Conservation (phyloP, 2,888 invertebrate genomes). For the Lottia scabra region DNA sequence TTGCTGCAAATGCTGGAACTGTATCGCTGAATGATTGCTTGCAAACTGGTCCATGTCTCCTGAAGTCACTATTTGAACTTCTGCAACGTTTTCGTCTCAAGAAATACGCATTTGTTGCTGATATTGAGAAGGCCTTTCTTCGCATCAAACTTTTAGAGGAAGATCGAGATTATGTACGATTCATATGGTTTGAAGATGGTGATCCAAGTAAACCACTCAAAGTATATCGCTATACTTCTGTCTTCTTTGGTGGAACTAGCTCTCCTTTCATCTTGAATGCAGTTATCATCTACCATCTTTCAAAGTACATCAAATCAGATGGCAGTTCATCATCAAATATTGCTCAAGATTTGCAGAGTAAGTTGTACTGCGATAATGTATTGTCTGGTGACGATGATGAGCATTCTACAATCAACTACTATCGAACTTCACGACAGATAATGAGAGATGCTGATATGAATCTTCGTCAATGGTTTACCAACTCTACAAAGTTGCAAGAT, state of each 20-base stretch:
- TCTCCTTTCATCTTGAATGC: too few relatives aligned
- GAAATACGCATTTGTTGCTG: neutral
- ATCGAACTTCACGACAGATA: neutral
- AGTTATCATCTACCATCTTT: neutral
- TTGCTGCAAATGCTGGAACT: neutral
- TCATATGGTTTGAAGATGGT: neutral
- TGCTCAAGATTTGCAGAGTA: neutral
- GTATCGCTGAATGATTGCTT: neutral
- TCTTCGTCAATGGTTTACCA: neutral
- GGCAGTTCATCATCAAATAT: neutral
- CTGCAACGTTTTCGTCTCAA: neutral
- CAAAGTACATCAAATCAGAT: neutral
- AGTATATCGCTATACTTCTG: too few relatives aligned
- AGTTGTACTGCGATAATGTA: neutral
- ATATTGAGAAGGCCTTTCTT: neutral
- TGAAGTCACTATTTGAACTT: neutral
- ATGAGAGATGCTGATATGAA: neutral
- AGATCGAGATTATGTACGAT: neutral
- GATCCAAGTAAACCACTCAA: neutral
- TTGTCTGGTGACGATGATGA: neutral
- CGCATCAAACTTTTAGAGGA: neutral
- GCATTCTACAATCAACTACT: neutral
- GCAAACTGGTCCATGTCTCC: neutral
- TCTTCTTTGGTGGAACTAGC: too few relatives aligned
- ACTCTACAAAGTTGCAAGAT: neutral